phyloP scores from a whole-genome alignment of 2,113 vertebrate species.

The Rhinogobius similis region DNA sequence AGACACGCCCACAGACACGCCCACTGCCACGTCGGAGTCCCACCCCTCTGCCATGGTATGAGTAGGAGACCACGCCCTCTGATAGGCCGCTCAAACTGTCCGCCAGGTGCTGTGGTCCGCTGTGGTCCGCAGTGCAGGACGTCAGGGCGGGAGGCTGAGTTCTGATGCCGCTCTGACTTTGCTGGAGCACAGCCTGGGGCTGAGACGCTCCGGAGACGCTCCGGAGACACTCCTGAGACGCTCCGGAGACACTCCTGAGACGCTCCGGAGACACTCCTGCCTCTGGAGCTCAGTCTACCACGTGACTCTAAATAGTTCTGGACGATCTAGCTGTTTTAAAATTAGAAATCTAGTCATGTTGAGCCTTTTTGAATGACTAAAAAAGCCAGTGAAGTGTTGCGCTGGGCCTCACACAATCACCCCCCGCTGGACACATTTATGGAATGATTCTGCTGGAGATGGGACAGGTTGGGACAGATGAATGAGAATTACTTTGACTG shows the following conservation, averaged over 20 bases:
- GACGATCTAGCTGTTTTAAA: not conserved
- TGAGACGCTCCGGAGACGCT: not conserved
- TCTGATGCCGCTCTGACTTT: too few species aligned
- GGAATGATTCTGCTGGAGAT: too few species aligned
- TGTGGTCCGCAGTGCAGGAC: not conserved
- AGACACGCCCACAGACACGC: slow-evolving; percentile 6
- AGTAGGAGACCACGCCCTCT: slow-evolving; percentile 1
- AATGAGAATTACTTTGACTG: too few species aligned
- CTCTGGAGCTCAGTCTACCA: not conserved
- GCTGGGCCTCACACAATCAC: not conserved
- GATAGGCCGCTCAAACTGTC: not conserved
- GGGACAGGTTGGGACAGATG: too few species aligned
- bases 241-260: too few species aligned
- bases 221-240: too few species aligned
- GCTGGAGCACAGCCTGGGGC: not conserved
- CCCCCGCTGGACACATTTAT: too few species aligned
- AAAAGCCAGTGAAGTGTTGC: not conserved
- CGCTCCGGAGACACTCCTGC: not conserved
- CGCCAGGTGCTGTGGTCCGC: not conserved
- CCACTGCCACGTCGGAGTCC: slow-evolving; percentile 68
- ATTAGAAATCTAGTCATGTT: not conserved
- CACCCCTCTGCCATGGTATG: slow-evolving; percentile 74
- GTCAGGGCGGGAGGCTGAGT: not conserved
- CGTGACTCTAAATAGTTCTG: not conserved
- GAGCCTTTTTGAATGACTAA: not conserved